Evolutionary conservation across 2,797 vertebrate genomes (phyloP).

Genomic region (Tragelaphus oryx): DNA sequence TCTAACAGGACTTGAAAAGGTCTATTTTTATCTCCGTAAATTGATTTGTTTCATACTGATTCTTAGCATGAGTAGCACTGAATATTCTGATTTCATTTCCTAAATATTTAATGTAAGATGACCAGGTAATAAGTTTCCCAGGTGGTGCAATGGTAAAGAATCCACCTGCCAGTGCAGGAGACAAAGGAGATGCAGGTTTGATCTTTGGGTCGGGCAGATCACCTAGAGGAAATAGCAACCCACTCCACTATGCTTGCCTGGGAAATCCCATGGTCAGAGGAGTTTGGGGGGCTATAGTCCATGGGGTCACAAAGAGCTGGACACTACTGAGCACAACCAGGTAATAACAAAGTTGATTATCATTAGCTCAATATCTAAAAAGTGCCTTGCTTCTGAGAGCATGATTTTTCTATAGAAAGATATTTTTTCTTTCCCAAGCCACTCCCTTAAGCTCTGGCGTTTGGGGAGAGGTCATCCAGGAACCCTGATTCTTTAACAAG

Average conservation of each 20-base stretch:
- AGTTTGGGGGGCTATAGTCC: neutral
- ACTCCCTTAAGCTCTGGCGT: neutral
- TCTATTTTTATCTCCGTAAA: neutral
- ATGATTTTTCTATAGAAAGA: neutral
- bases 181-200: neutral
- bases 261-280: neutral
- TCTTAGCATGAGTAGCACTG: neutral
- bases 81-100: slow-evolving; percentile 22
- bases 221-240: neutral
- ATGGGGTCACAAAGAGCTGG: neutral
- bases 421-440: neutral
- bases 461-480: neutral
- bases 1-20: neutral
- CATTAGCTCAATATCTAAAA: neutral
- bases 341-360: neutral
- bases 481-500: neutral
- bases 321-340: neutral
- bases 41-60: slow-evolving; percentile 10
- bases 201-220: neutral
- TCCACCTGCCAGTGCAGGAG: neutral
- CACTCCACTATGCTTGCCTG: neutral
- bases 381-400: neutral
- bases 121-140: neutral
- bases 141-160: neutral
- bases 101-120: slow-evolving; percentile 18